These are phyloP conservation scores for Megaceryle maxima DNA, from an alignment of 2,113 vertebrate genomes.

Conservation along the genomic window DNA sequence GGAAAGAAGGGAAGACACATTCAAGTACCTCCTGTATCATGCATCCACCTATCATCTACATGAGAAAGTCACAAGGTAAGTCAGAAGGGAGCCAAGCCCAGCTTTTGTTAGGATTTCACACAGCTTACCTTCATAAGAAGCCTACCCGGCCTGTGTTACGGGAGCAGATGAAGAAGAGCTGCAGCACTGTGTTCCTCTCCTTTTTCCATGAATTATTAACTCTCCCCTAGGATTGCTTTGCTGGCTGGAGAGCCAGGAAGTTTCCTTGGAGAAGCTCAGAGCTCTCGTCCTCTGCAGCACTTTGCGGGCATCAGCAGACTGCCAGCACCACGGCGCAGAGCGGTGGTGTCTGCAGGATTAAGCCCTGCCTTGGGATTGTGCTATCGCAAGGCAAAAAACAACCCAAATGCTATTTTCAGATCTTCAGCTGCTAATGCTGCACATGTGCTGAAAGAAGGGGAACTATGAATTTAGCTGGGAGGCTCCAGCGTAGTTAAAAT, in stretches of 20 bases:
- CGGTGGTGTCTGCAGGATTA: neutral
- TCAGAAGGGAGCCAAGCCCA: neutral
- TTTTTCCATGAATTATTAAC: constrained; percentile 53
- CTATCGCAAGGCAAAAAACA: neutral
- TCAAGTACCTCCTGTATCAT: neutral
- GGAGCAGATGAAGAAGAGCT: neutral
- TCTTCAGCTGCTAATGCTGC: neutral
- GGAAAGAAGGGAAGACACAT: neutral
- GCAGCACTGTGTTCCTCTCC: neutral
- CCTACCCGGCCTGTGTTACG: neutral
- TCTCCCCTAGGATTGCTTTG: neutral
- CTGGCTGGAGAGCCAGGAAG: neutral
- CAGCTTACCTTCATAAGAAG: constrained; percentile 28
- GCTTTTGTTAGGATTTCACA: neutral
- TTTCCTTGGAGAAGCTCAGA: neutral
- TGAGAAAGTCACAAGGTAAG: neutral
- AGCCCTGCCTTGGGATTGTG: neutral
- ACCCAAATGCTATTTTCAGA: neutral
- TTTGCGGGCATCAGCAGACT: neutral
- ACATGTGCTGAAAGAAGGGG: neutral
- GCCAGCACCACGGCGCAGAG: rapidly evolving
- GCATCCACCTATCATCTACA: neutral
- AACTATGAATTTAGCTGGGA: neutral
- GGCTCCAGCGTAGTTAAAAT: neutral
- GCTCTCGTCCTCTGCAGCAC: neutral